phyloP scores from a whole-genome alignment of 2,113 vertebrate species.

The Leucopternis melanops region DNA sequence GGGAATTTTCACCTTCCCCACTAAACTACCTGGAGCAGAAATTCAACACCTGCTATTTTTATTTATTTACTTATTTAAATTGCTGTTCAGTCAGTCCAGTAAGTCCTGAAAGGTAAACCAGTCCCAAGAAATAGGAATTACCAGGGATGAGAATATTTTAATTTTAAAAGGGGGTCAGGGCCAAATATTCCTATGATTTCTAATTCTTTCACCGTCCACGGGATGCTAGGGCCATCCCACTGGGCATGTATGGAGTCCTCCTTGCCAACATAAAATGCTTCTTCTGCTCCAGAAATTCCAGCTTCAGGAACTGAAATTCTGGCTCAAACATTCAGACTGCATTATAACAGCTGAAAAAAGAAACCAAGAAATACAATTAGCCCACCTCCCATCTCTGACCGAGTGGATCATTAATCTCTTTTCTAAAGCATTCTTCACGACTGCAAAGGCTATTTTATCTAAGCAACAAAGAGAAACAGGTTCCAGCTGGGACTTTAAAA shows the following conservation, averaged over 20 bases:
- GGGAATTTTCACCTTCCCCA: background rate
- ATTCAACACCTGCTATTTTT: background rate
- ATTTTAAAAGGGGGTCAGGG: background rate
- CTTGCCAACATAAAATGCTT: background rate
- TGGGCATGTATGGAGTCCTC: background rate
- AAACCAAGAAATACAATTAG: background rate
- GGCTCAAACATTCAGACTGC: background rate
- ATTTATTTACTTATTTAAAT: background rate
- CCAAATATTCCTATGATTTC: background rate
- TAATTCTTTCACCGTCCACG: background rate
- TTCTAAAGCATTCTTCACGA: background rate
- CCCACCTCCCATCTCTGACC: background rate
- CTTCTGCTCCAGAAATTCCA: background rate
- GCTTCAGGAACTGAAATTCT: background rate
- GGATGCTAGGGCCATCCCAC: fast-evolving
- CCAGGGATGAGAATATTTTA: fast-evolving
- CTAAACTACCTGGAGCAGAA: background rate
- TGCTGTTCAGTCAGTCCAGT: background rate
- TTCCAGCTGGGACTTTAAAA: background rate
- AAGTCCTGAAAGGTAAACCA: background rate
- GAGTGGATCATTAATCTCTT: background rate
- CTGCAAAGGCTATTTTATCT: background rate
- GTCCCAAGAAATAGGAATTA: background rate
- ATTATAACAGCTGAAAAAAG: background rate
- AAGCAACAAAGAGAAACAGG: background rate